These are phyloP conservation scores for Channallabes apus DNA, from an alignment of 2,797 vertebrate species.

Conservation along the genomic window DNA sequence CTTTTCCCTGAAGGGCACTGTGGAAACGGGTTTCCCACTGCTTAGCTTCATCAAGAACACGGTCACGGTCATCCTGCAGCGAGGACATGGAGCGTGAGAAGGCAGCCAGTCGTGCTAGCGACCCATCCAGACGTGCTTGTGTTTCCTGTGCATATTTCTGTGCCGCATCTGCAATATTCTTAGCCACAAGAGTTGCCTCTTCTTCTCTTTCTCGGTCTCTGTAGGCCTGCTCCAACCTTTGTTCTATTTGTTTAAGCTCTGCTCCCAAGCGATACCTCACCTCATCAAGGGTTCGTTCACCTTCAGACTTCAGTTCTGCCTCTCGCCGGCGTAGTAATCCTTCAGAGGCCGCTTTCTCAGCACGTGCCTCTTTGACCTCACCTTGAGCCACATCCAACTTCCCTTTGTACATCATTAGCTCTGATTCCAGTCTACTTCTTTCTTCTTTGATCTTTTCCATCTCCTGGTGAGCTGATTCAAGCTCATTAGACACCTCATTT, in stretches of 20 bases:
- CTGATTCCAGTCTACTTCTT: constrained; percentile 70
- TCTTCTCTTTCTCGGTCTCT: constrained; percentile 78
- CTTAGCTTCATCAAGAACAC: constrained; percentile 88
- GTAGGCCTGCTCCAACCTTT: constrained; percentile 78
- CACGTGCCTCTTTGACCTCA: constrained; percentile 73
- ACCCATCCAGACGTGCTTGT: constrained; percentile 83
- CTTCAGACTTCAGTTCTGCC: constrained; percentile 69
- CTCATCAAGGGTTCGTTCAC: constrained; percentile 82
- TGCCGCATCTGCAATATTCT: constrained; percentile 70
- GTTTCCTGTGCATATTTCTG: constrained; percentile 77
- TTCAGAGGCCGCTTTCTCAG: constrained; percentile 73
- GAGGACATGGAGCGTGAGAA: constrained; percentile 97
- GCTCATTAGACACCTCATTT: constrained; percentile 76
- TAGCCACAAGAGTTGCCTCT: constrained; percentile 71
- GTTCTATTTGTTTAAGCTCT: constrained; percentile 83
- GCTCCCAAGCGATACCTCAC: constrained; percentile 83
- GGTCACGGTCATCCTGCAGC: constrained; percentile 92
- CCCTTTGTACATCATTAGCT: constrained; percentile 75
- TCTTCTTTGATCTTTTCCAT: constrained; percentile 71
- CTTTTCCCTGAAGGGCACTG: constrained; percentile 84
- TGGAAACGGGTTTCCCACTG: constrained; percentile 92
- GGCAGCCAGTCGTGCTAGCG: constrained; percentile 87
- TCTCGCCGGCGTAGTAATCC: constrained; percentile 75
- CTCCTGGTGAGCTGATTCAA: constrained; percentile 70
- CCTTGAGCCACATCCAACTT: constrained; percentile 80